Percentiles rank a stretch among this genome's conserved stretches.
Conservation (phyloP, 64 coral and sea anemone species). For the Pocillopora damicornis region DNA sequence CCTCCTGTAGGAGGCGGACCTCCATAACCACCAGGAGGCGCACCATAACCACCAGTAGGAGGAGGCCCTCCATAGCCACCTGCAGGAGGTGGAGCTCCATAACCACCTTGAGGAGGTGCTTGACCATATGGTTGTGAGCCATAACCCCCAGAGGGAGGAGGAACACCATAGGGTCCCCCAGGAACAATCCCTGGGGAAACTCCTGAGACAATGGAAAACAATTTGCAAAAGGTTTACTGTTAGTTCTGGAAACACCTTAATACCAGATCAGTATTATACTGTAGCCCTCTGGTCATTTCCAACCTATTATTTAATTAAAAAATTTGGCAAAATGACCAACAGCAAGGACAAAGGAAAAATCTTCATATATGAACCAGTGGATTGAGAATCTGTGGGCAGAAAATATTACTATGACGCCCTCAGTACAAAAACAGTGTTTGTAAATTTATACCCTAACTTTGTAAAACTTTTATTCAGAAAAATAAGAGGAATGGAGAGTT, state of each 20-base stretch:
- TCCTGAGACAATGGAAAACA: not conserved
- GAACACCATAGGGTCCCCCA: constrained; percentile 27
- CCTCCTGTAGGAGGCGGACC: constrained; percentile 12
- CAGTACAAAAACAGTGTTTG: too few relatives aligned
- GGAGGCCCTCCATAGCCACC: constrained; percentile 32
- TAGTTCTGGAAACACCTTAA: not conserved
- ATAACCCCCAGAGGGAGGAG: constrained; percentile 25
- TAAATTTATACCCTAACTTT: too few relatives aligned
- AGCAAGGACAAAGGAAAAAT: too few relatives aligned
- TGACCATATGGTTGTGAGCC: constrained; percentile 7
- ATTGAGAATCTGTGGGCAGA: too few relatives aligned
- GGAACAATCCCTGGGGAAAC: not conserved
- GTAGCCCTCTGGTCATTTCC: too few relatives aligned
- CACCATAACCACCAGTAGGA: constrained; percentile 33
- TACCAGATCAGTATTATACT: too few relatives aligned
- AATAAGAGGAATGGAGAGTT: too few relatives aligned
- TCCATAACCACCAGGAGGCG: constrained; percentile 54
- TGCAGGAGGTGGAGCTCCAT: constrained; percentile 31
- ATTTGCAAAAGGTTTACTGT: not conserved
- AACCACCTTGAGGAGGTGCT: constrained; percentile 1
- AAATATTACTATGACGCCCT: too few relatives aligned
- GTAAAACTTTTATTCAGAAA: too few relatives aligned
- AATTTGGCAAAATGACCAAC: too few relatives aligned
- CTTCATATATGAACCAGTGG: too few relatives aligned
- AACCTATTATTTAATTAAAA: too few relatives aligned